These are phyloP conservation scores for Coreoperca whiteheadi DNA, from an alignment of 2,113 vertebrate species.

Conservation along the genomic window DNA sequence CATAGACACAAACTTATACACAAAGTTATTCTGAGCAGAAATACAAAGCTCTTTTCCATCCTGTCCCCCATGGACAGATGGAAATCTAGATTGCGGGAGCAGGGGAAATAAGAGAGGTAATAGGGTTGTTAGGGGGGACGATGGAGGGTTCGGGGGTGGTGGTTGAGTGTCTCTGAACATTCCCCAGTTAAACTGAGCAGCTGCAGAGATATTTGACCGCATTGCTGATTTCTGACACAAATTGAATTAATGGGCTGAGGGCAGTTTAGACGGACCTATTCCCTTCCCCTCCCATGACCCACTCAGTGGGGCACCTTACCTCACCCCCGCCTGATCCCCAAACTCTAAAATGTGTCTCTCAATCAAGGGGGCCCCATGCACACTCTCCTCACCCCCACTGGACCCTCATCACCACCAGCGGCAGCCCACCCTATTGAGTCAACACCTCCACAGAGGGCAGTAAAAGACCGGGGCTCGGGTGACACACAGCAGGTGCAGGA, in stretches of 20 bases:
- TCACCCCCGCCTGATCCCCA: constrained; percentile 21
- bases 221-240: constrained; percentile 88
- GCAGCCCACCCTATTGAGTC: constrained; percentile 73
- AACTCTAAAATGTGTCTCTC: constrained; percentile 57
- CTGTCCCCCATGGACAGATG: constrained; percentile 65
- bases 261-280: constrained; percentile 61
- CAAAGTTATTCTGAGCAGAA: constrained; percentile 45
- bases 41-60: constrained; percentile 56
- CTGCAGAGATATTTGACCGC: constrained; percentile 86
- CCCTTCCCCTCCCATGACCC: constrained; percentile 25
- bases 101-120: constrained; percentile 62
- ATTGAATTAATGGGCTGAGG: constrained; percentile 83
- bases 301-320: constrained; percentile 56
- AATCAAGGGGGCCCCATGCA: constrained; percentile 50
- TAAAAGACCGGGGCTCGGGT: constrained; percentile 80
- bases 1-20: background rate
- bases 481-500: constrained; percentile 84
- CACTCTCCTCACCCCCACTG: constrained; percentile 38
- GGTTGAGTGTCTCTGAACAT: constrained; percentile 55
- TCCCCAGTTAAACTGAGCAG: constrained; percentile 80
- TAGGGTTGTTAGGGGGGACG: constrained; percentile 45
- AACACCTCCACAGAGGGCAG: constrained; percentile 78
- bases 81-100: constrained; percentile 53
- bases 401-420: constrained; percentile 43
- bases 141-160: constrained; percentile 34